Evolutionary conservation across 2,888 invertebrate genomes (phyloP).

Genomic region (Busseola fusca): DNA sequence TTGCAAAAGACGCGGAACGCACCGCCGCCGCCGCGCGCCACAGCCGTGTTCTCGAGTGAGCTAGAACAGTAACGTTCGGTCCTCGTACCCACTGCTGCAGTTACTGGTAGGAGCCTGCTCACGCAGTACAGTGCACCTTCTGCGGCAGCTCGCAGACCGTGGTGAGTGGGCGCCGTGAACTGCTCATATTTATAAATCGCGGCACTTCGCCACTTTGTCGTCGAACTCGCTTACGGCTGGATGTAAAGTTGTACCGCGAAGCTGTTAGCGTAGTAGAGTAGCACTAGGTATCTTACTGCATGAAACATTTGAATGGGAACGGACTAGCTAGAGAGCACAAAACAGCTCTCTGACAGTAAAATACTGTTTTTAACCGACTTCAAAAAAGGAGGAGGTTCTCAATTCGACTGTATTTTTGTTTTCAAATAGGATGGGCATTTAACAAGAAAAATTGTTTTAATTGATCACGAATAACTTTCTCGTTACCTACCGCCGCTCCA

Average conservation of each 20-base stretch:
- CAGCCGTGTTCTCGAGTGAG: not conserved
- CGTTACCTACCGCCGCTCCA: not conserved
- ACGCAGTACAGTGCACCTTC: not conserved
- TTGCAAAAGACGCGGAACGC: too few species aligned
- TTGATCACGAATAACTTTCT: conserved; percentile 2
- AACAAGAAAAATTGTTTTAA: not conserved
- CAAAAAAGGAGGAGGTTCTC: too few species aligned
- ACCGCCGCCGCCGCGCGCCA: not conserved
- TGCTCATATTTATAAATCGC: conserved; percentile 3
- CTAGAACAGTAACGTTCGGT: not conserved
- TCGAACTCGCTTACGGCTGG: conserved; percentile 4
- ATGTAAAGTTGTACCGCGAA: not conserved
- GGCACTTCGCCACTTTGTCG: not conserved
- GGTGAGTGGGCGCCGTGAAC: too few species aligned
- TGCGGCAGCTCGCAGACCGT: not conserved
- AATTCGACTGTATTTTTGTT: not conserved
- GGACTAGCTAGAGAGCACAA: not conserved
- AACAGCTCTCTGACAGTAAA: not conserved
- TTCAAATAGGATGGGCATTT: not conserved
- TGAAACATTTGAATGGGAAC: not conserved
- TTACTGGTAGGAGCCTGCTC: not conserved
- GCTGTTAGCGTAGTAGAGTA: not conserved
- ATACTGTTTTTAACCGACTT: not conserved
- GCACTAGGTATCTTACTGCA: not conserved
- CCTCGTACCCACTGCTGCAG: not conserved